These are phyloP conservation scores for Otolemur garnettii DNA, from an alignment of 2,113 vertebrate species.

Conservation along the genomic window DNA sequence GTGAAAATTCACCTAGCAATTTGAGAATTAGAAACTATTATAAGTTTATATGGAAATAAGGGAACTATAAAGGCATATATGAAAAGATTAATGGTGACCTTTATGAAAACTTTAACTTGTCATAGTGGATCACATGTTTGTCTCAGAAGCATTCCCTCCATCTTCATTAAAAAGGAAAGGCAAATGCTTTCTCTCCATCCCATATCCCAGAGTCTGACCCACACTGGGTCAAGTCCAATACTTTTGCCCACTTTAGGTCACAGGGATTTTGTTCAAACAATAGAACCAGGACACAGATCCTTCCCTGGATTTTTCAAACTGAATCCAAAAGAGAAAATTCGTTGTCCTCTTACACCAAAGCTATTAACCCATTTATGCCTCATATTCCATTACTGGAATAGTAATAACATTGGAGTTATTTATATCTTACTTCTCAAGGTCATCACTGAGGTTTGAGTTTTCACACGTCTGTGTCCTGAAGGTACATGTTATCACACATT, in stretches of 20 bases:
- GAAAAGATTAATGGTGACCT: neutral
- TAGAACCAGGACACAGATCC: neutral
- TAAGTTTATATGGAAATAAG: neutral
- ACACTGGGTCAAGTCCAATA: neutral
- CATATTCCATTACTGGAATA: no score
- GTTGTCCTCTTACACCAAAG: neutral
- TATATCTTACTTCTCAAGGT: no score
- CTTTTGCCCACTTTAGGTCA: neutral
- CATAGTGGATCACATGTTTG: neutral
- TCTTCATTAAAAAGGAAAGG: neutral
- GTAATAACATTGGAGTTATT: no score
- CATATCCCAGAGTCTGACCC: neutral
- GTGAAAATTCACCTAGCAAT: neutral
- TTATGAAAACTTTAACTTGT: neutral
- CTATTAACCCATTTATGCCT: neutral
- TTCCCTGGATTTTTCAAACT: neutral
- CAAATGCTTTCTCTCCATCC: neutral
- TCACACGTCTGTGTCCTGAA: no score
- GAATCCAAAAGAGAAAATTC: neutral
- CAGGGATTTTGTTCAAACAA: neutral
- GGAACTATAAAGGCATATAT: neutral
- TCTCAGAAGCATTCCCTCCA: neutral
- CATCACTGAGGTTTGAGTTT: no score
- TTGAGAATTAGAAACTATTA: neutral
- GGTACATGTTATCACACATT: no score